Evolutionary conservation across 2,113 vertebrate genomes (phyloP).

Genomic region (Lipotes vexillifer): DNA sequence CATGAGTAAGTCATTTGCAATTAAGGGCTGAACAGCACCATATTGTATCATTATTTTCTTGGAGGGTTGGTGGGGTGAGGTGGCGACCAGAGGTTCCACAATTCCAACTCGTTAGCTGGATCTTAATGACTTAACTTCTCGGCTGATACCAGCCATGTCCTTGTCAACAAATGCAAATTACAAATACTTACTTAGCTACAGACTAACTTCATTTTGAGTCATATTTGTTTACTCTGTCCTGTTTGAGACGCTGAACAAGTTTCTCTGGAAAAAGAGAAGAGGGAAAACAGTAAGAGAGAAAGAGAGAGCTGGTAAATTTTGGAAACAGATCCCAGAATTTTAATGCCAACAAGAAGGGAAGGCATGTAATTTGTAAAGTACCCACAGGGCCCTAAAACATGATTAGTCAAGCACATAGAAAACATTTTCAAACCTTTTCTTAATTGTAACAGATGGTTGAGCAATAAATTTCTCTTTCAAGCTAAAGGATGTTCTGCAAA

Average conservation of each 20-base stretch:
- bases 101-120: neutral
- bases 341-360: slow-evolving; percentile 40
- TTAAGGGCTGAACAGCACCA: neutral
- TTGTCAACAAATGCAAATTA: neutral
- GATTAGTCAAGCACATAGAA: slow-evolving; percentile 65
- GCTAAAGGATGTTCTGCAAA: slow-evolving; percentile 45
- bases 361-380: slow-evolving; percentile 50
- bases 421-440: slow-evolving; percentile 61
- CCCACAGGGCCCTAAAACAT: slow-evolving; percentile 58
- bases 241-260: neutral
- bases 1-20: neutral
- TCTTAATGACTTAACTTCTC: neutral
- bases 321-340: slow-evolving; percentile 34
- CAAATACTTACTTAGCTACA: neutral
- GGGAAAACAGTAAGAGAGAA: neutral
- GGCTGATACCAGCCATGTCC: neutral
- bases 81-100: neutral
- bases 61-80: neutral
- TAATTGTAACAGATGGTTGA: slow-evolving; percentile 72
- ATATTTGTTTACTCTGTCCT: neutral
- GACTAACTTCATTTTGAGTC: neutral
- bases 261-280: slow-evolving; percentile 14
- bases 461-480: slow-evolving; percentile 69
- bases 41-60: neutral
- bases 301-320: neutral